These are phyloP conservation scores for Leptodactylus fuscus DNA, from an alignment of 2,113 vertebrate species.

Conservation along the genomic window DNA sequence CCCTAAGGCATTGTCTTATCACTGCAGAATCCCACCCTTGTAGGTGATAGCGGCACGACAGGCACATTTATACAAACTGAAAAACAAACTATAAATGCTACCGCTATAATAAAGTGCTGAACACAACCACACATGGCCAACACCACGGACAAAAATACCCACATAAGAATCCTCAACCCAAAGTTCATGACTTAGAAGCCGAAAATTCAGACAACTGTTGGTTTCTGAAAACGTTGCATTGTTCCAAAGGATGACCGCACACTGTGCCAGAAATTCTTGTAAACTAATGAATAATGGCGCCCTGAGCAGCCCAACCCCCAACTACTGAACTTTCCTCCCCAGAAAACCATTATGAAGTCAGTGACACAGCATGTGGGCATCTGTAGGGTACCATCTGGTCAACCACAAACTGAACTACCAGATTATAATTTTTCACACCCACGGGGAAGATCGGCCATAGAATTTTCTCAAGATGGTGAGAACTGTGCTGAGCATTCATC, in stretches of 20 bases:
- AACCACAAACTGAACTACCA: not conserved
- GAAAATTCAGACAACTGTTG: not conserved
- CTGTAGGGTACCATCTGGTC: conserved; percentile 2
- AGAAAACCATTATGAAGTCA: not conserved
- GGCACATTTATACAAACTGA: no score
- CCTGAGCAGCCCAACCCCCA: not conserved
- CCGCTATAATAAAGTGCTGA: no score
- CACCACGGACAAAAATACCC: not conserved
- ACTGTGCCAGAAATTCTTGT: not conserved
- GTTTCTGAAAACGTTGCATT: not conserved
- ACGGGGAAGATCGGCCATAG: not conserved
- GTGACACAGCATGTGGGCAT: not conserved
- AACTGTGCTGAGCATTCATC: not conserved
- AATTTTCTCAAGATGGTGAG: not conserved
- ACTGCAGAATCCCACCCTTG: no score
- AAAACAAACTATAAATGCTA: no score
- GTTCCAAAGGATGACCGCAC: not conserved
- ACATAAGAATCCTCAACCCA: not conserved
- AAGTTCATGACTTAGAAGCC: not conserved
- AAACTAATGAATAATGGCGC: not conserved
- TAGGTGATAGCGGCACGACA: no score
- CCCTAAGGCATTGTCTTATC: no score
- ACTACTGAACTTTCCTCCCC: not conserved
- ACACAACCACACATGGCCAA: no score
- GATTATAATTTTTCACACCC: not conserved